Evolutionary conservation across 2,113 vertebrate species (phyloP).

Genomic region (Thalassarche chlororhynchos): DNA sequence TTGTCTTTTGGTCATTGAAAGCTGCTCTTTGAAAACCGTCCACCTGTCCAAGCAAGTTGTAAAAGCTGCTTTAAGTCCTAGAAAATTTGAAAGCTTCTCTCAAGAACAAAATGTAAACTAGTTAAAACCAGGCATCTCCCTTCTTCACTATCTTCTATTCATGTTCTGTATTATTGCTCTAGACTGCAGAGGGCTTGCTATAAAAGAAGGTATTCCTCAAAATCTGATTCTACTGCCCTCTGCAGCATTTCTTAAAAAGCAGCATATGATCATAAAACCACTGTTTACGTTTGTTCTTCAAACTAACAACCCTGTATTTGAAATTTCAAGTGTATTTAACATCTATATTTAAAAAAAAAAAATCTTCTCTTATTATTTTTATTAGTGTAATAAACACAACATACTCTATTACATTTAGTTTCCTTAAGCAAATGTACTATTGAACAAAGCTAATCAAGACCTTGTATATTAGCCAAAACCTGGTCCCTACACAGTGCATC

Average conservation of each 20-base stretch:
- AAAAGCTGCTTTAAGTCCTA: background rate
- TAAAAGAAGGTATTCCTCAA: background rate
- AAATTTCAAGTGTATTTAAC: background rate
- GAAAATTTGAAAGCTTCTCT: background rate
- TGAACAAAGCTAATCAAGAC: background rate
- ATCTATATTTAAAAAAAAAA: background rate
- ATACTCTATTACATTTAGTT: background rate
- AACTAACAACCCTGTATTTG: background rate
- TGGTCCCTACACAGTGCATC: background rate
- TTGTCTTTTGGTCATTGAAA: background rate
- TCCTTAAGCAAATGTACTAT: background rate
- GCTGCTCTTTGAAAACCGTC: background rate
- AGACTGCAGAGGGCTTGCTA: background rate
- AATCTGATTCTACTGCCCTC: background rate
- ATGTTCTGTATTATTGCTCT: background rate
- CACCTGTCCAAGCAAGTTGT: background rate
- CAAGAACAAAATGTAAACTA: background rate
- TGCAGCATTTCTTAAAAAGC: background rate
- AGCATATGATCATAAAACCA: background rate
- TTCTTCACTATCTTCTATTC: background rate
- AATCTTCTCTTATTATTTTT: background rate
- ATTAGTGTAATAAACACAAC: background rate
- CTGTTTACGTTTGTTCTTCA: background rate
- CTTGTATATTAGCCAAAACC: background rate
- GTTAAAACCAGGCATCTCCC: background rate